A percentile compares a stretch with the other conserved stretches of the same genome.
These are phyloP conservation scores for Uria aalge DNA, from an alignment of 2,113 vertebrate genomes.

Conservation along the genomic window DNA sequence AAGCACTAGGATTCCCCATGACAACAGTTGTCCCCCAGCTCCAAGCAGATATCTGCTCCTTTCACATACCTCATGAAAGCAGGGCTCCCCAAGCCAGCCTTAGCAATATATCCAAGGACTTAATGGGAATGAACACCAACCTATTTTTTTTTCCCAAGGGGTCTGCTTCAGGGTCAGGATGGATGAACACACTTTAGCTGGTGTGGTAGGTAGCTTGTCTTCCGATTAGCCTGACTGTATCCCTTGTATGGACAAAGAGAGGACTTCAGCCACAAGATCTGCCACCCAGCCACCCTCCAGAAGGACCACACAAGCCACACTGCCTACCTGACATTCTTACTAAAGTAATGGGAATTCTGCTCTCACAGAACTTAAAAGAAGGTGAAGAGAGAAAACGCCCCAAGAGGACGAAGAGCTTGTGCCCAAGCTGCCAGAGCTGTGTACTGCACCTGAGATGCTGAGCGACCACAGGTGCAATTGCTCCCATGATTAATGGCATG, in stretches of 20 bases:
- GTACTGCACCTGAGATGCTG: background rate
- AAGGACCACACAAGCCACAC: background rate
- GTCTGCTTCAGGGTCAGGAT: background rate
- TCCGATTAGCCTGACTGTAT: background rate
- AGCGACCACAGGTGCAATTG: background rate
- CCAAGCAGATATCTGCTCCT: background rate
- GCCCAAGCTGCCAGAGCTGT: background rate
- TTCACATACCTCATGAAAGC: background rate
- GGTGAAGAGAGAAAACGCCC: background rate
- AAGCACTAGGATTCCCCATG: background rate
- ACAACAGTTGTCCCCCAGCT: background rate
- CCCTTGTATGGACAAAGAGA: background rate
- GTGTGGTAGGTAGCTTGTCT: background rate
- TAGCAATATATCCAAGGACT: background rate
- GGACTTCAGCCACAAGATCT: background rate
- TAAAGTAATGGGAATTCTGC: background rate
- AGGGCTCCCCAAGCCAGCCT: background rate
- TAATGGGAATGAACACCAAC: background rate
- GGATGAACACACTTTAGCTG: background rate
- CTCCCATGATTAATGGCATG: background rate
- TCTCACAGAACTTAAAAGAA: background rate
- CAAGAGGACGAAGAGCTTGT: background rate
- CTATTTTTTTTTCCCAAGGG: background rate
- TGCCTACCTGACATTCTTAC: background rate
- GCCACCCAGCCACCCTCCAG: background rate